These are phyloP conservation scores for Chelonoidis abingdonii DNA, from an alignment of 2,113 vertebrate genomes.

Conservation along the genomic window DNA sequence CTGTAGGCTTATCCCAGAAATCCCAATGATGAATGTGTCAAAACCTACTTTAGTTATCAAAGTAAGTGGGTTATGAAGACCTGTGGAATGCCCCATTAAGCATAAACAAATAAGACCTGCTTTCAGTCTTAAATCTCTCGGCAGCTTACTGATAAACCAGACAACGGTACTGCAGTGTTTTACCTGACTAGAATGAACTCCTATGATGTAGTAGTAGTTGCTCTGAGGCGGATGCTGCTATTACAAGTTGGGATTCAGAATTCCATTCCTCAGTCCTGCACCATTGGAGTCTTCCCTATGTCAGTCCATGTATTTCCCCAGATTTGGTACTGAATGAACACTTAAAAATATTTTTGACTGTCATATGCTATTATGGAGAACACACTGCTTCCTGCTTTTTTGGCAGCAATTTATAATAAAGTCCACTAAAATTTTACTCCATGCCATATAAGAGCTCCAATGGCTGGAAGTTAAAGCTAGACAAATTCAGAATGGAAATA, in stretches of 20 bases:
- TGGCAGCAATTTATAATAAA: not conserved
- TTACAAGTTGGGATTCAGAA: not conserved
- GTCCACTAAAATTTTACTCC: not conserved
- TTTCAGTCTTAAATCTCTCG: not conserved
- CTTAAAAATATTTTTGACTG: not conserved
- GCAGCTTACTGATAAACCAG: not conserved
- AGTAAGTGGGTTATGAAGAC: not conserved
- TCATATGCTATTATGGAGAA: not conserved
- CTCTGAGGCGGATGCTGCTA: not conserved
- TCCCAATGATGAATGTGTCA: not conserved
- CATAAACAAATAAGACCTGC: not conserved
- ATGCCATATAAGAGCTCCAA: not conserved
- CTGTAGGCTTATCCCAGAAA: not conserved
- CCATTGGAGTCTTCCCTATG: not conserved
- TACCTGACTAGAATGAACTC: not conserved
- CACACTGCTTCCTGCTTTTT: not conserved
- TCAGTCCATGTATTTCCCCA: not conserved
- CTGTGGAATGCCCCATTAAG: not conserved
- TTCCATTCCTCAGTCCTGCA: not conserved
- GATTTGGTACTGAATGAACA: not conserved
- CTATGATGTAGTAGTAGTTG: not conserved
- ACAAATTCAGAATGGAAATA: not conserved
- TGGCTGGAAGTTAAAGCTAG: not conserved
- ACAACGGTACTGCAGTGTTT: not conserved
- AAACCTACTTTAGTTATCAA: not conserved